Percentiles rank a stretch among this genome's conserved stretches.
These are phyloP conservation scores for Embidobia sp. DNA, from an alignment of 2,888 invertebrate species.

Conservation along the genomic window DNA sequence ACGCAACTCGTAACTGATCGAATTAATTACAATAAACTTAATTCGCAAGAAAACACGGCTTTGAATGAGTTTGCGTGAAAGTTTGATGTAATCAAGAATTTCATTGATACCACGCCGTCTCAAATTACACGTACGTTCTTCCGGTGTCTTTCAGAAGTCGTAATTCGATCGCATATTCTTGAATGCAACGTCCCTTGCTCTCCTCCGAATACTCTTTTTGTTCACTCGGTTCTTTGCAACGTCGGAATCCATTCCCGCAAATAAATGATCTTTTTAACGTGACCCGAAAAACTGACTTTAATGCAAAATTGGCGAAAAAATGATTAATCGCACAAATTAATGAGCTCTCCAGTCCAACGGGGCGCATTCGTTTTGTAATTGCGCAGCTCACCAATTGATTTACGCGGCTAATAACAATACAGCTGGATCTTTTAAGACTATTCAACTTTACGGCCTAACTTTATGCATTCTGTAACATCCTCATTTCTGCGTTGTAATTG, in stretches of 20 bases:
- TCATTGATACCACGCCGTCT: conserved; percentile 34
- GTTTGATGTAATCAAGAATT: conserved; percentile 48
- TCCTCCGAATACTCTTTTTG: conserved; percentile 25
- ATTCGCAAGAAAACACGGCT: background rate
- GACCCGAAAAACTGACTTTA: conserved; percentile 36
- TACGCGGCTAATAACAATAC: too few relatives aligned
- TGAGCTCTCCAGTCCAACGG: background rate
- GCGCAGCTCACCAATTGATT: background rate
- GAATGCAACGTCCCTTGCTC: conserved; percentile 31
- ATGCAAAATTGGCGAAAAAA: conserved; percentile 12
- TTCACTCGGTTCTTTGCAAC: conserved; percentile 29
- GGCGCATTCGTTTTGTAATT: conserved; percentile 1
- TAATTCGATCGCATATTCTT: conserved; percentile 58
- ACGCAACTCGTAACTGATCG: background rate
- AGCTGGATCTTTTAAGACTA: too few relatives aligned
- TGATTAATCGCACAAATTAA: background rate
- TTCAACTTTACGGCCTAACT: too few relatives aligned
- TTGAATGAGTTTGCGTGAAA: conserved; percentile 30
- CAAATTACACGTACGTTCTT: conserved; percentile 41
- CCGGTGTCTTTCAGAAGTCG: conserved; percentile 43
- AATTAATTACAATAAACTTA: conserved; percentile 16
- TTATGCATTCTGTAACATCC: too few relatives aligned
- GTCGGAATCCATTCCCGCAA: conserved; percentile 48
- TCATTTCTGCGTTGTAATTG: conserved; percentile 3
- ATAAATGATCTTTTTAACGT: conserved; percentile 59